Evolutionary conservation across 2,797 vertebrate species (phyloP).

Genomic region (Enteromius paludinosus): DNA sequence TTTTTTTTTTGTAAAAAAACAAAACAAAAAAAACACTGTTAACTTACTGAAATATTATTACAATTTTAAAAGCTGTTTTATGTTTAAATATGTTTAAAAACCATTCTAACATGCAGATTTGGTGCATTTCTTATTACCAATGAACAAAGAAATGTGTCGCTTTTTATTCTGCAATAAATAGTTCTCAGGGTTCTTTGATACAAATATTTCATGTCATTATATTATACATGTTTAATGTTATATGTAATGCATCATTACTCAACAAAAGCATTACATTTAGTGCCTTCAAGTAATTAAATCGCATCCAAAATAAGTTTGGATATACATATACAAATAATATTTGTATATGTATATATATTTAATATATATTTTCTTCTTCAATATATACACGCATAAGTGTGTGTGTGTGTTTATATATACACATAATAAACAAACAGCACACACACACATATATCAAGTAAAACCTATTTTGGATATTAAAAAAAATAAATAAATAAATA

Average conservation of each 20-base stretch:
- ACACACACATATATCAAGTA: not conserved
- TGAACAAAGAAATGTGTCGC: not conserved
- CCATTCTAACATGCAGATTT: not conserved
- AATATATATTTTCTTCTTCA: not conserved
- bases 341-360: no score
- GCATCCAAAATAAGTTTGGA: no score
- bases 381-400: not conserved
- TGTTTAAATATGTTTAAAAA: not conserved
- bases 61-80: not conserved
- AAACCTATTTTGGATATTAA: not conserved
- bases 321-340: no score
- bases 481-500: not conserved
- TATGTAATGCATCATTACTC: not conserved
- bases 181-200: not conserved
- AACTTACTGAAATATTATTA: not conserved
- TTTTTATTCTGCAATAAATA: not conserved
- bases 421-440: not conserved
- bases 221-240: not conserved
- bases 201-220: not conserved
- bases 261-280: not conserved
- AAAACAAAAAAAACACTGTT: no score
- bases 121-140: not conserved
- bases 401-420: not conserved
- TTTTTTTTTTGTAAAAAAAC: not conserved
- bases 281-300: no score